phyloP scores from a whole-genome alignment of 2,888 invertebrate species.

The Erpobdella octoculata region DNA sequence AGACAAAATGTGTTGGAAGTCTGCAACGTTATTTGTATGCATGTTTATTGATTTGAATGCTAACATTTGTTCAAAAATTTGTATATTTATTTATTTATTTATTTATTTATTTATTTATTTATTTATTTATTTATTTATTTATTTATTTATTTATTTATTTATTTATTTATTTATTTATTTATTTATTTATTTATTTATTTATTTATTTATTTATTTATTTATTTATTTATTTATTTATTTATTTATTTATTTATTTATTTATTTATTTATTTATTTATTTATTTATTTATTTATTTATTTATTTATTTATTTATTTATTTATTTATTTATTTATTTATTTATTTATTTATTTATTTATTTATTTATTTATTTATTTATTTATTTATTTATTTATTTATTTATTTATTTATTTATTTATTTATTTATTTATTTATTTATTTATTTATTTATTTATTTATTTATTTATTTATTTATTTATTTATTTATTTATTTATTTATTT shows the following conservation, averaged over 20 bases:
- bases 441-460: background rate
- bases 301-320: background rate
- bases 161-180: too few relatives aligned
- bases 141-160: too few relatives aligned
- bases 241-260: background rate
- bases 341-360: conserved; percentile 18
- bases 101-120: too few relatives aligned
- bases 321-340: conserved; percentile 21
- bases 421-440: background rate
- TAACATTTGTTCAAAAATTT: too few relatives aligned
- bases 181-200: too few relatives aligned
- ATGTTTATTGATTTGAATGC: too few relatives aligned
- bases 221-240: background rate
- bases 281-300: background rate
- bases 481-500: background rate
- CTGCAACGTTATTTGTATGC: too few relatives aligned
- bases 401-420: background rate
- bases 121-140: too few relatives aligned
- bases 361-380: conserved; percentile 5
- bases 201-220: background rate
- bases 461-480: background rate
- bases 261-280: background rate
- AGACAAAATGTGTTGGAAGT: too few relatives aligned
- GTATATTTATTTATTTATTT: too few relatives aligned
- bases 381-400: background rate